phyloP scores from a whole-genome alignment of 2,888 invertebrate genomes.

The Phragmatobia fuliginosa region DNA sequence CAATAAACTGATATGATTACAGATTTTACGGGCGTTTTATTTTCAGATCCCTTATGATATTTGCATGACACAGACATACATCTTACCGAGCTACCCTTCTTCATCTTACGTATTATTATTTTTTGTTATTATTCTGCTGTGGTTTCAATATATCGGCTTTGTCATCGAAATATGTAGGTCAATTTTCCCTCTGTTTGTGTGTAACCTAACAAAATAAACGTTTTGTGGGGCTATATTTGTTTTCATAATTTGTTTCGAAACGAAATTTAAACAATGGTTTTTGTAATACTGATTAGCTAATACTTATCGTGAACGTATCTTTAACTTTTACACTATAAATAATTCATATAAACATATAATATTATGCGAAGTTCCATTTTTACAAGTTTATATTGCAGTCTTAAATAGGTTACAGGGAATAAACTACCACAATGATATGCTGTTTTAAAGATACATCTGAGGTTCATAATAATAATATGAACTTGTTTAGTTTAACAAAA shows the following conservation, averaged over 20 bases:
- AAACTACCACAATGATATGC: too few species aligned
- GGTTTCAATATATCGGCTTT: constrained; percentile 21
- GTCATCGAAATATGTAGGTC: constrained; percentile 23
- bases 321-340: neutral
- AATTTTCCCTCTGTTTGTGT: constrained; percentile 8
- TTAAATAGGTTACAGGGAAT: neutral
- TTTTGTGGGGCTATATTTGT: neutral
- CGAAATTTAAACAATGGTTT: neutral
- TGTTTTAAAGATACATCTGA: too few species aligned
- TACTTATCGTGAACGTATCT: neutral
- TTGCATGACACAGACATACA: constrained; percentile 26
- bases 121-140: constrained; percentile 20
- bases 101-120: constrained; percentile 23
- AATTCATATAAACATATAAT: too few species aligned
- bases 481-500: too few species aligned
- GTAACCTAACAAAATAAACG: neutral
- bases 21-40: constrained; percentile 32
- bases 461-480: too few species aligned
- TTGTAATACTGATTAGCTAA: too few species aligned
- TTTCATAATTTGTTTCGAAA: neutral
- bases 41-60: constrained; percentile 28
- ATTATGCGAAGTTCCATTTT: neutral
- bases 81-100: constrained; percentile 14
- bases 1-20: constrained; percentile 25
- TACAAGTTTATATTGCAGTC: neutral